These are phyloP conservation scores for Physocephala rufipes DNA, from an alignment of 2,888 invertebrate genomes.

Conservation along the genomic window DNA sequence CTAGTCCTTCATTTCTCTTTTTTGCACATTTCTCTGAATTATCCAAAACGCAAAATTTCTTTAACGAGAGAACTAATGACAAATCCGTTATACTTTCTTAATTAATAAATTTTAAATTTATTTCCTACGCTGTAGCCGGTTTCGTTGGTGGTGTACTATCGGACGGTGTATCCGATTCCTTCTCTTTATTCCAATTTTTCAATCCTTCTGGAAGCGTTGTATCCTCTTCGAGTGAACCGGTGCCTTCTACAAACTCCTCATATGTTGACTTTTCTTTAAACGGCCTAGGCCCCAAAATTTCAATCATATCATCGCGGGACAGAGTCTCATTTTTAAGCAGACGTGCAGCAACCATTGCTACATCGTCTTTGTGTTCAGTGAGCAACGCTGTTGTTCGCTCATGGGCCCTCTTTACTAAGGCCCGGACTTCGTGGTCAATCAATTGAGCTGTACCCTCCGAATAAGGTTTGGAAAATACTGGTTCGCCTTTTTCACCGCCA, in stretches of 20 bases:
- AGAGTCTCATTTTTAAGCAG: conserved; percentile 94
- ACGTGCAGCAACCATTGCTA: conserved; percentile 87
- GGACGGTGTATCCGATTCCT: conserved; percentile 52
- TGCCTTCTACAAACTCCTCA: conserved; percentile 98
- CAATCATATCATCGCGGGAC: conserved; percentile 97
- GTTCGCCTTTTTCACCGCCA: conserved; percentile 91
- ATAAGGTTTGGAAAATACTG: conserved; percentile 94
- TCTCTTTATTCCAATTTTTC: conserved; percentile 91
- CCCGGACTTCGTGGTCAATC: conserved; percentile 92
- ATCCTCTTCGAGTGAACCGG: conserved; percentile 97
- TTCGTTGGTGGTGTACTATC: conserved; percentile 50
- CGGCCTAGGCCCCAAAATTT: conserved; percentile 90
- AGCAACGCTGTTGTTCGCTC: conserved; percentile 81
- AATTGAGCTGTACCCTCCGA: conserved; percentile 96
- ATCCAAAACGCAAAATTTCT: background rate
- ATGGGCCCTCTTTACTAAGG: conserved; percentile 81
- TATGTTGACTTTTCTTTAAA: conserved; percentile 99
- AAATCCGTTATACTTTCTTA: too few species aligned
- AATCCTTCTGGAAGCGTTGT: conserved; percentile 93
- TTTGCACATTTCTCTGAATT: background rate
- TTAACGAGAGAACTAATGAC: conserved; percentile 4
- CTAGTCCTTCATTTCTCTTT: background rate
- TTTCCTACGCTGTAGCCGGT: conserved; percentile 49
- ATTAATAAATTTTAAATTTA: background rate
- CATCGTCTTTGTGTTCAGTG: conserved; percentile 81